Conservation (phyloP, 2,797 vertebrate species). For the Phrynocephalus guinanensis region DNA sequence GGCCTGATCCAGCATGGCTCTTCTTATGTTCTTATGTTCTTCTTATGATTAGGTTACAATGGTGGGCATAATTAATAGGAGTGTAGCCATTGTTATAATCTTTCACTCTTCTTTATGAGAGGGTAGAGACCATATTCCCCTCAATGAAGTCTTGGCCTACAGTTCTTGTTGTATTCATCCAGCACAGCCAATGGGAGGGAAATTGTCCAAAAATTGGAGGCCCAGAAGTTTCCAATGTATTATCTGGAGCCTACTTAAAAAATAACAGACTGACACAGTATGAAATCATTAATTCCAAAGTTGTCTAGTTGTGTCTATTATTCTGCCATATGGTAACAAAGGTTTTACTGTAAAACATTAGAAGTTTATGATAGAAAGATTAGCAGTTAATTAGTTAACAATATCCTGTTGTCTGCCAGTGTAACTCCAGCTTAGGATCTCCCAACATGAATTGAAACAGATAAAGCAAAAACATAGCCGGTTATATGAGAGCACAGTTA, state of each 20-base stretch:
- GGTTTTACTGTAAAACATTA: neutral
- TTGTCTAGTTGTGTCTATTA: neutral
- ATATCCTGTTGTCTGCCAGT: too few relatives aligned
- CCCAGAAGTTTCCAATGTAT: neutral
- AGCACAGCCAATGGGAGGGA: neutral
- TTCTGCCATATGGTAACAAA: neutral
- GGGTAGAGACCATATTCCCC: neutral
- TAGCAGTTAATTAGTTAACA: too few relatives aligned
- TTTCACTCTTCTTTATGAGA: neutral
- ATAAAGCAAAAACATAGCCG: too few relatives aligned
- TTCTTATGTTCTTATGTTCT: too few relatives aligned
- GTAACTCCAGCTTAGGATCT: too few relatives aligned
- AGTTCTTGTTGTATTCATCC: neutral
- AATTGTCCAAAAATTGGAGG: neutral
- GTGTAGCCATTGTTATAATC: neutral
- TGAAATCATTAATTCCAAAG: neutral
- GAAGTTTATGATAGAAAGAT: neutral
- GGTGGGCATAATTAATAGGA: too few relatives aligned
- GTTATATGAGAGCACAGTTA: too few relatives aligned
- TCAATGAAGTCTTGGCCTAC: neutral
- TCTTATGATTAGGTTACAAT: too few relatives aligned
- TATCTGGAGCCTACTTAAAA: neutral
- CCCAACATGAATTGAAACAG: too few relatives aligned
- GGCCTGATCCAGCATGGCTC: too few relatives aligned
- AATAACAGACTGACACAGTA: neutral